Base-by-base conservation (phyloP, 2,888 invertebrate species). In the Mellilla xanthometata region DNA sequence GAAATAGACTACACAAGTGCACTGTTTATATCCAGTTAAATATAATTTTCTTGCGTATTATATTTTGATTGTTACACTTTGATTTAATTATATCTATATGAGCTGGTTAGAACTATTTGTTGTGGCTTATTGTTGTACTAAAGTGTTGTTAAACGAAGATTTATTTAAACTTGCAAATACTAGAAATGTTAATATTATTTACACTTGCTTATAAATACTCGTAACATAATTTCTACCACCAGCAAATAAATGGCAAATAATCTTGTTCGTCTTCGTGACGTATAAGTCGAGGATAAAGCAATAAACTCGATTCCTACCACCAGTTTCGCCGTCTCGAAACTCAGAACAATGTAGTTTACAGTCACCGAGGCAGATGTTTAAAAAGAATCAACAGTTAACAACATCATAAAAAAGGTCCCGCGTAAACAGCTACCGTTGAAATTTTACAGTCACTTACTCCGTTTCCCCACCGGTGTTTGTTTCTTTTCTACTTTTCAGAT, bases 381-480 rank as follows among this genome's bases (percentile, higher is more conserved):
- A 81, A 87, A 86, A 84, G 82, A 86, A 84, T 82, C 85, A 84
- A 85, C 86, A 81, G 85, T 83, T 84, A 85, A 87, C 85, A 76
- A 73, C 84, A 74, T 84, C 86, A 82, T 88, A 87, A 88, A 87
- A 44, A 81, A 81, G 76, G 77, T 76, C 72, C 67, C 71, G 73
- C 72, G 78, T 84, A 79, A 84, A 85, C 84, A 81, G 78, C 74
- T 66, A 74, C 81, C 78, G 83, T 82, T 82, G 80, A 83, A 81
- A 80, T 76, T 79, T 81, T 76, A 83, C 83, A 84, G 77, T 82
- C 81, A 77, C 74, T 81, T 75, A 46, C 40, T 47, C 31, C n/a
- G n/a, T n/a, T n/a, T n/a, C n/a, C 6, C 15, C 3, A 3, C 15
- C 32, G 24, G 33, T 47, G 32, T 46, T 48, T 47, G 47, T 47